Evolutionary conservation across 2,888 invertebrate genomes (phyloP), one percentile per base, ranked within the genome.

Genomic region (Gandaritis pyraliata): DNA sequence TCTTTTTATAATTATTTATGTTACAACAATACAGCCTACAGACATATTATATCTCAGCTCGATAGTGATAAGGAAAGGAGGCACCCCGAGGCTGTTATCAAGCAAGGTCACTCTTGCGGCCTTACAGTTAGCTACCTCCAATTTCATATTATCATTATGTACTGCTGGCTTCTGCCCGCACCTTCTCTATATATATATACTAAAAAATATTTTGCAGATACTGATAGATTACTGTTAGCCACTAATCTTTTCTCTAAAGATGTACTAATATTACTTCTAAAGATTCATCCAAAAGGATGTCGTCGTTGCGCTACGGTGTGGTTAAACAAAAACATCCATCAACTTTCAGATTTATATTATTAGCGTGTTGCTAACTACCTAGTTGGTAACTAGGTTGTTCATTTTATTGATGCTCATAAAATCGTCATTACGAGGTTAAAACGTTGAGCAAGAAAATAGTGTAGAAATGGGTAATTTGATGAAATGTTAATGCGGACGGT

Each of bases 51-150:
- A 33, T 11, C 1, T 8, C 0, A 8, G 10, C 33, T 11, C 3
- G 6, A 43, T 33, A 43, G 52, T 57, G 61, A 61, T 61, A 48
- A 52, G 48, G 29, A 29, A 13, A 47, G 57, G 30, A 5, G 41
- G n/a, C 41, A 38, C 45, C 50, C 30, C 39, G 23, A 53, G 58
- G 45, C 54, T 45, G 52, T 38, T 47, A 36, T 39, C 58, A 51
- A 50, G 52, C 58, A 52, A 60, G 60, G 60, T 45, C 49, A 43
- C 13, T 39, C 49, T 50, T 45, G 49, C 41, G 41, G 16, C 51
- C 49, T 54, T 49, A 50, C 18, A 33, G 33, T 13, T 6, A 36
- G 36, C 23, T 52, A 38, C 43, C 47, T 41, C 48, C 11, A 36
- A 54, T 33, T 50, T 43, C 36, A 53, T 43, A 49, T 48, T 47